Evolutionary conservation across 2,113 vertebrate species (phyloP).

Genomic region (Sminthopsis crassicaudata): DNA sequence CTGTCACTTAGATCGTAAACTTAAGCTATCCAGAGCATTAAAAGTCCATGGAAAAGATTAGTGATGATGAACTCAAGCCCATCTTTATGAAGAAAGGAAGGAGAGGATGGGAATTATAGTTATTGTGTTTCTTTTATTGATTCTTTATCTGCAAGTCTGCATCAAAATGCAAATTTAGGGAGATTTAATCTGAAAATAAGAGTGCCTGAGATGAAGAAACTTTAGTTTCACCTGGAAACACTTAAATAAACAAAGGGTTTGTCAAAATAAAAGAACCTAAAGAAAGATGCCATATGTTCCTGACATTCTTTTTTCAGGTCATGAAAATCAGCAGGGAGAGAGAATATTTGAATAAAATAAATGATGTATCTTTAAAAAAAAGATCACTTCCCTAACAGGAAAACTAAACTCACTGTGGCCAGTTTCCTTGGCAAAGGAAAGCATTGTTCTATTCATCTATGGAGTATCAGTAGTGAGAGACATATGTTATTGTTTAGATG

Average conservation of each 20-base stretch:
- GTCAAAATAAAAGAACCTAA: conserved; percentile 61
- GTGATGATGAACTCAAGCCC: neutral
- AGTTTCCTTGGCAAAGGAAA: conserved; percentile 24
- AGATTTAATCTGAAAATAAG: conserved; percentile 52
- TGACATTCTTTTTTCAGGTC: conserved; percentile 45
- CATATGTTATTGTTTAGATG: conserved; percentile 40
- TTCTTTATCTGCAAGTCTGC: conserved; percentile 31
- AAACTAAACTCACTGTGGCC: conserved; percentile 42
- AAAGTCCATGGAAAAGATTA: conserved; percentile 9
- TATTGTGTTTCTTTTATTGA: conserved; percentile 31
- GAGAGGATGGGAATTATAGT: neutral
- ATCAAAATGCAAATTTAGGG: conserved; percentile 44
- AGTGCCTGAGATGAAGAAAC: conserved; percentile 43
- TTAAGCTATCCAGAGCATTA: neutral
- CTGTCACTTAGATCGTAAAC: conserved; percentile 9
- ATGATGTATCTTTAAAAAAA: conserved; percentile 35
- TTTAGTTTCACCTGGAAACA: conserved; percentile 45
- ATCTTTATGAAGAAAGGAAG: neutral
- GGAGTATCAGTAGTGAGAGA: neutral
- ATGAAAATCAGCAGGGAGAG: conserved; percentile 53
- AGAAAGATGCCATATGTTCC: conserved; percentile 57
- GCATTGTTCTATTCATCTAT: conserved; percentile 13
- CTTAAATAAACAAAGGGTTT: conserved; percentile 59
- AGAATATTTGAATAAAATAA: conserved; percentile 58
- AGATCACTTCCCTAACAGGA: conserved; percentile 32